Evolutionary conservation across 2,113 vertebrate genomes (phyloP).

Genomic region (Pionites leucogaster): DNA sequence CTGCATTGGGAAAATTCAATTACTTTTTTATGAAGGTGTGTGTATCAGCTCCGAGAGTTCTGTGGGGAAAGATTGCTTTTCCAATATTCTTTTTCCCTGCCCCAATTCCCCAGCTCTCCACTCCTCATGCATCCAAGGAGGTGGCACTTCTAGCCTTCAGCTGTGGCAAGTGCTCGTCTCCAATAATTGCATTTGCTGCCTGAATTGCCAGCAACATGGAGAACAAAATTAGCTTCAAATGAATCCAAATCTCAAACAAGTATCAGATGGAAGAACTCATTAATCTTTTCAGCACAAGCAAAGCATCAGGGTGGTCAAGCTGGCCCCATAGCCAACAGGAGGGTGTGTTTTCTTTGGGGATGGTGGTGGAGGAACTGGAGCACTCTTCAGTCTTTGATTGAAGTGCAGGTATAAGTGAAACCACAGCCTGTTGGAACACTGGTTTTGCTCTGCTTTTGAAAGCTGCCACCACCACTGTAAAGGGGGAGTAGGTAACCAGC

Average conservation of each 20-base stretch:
- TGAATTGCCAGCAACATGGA: slow-evolving; percentile 67
- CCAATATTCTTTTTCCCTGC: slow-evolving; percentile 56
- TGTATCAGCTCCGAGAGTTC: slow-evolving; percentile 61
- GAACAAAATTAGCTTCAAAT: slow-evolving; percentile 78
- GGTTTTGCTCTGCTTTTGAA: not conserved
- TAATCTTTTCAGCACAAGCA: slow-evolving; percentile 27
- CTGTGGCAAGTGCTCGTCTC: slow-evolving; percentile 72
- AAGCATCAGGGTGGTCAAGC: not conserved
- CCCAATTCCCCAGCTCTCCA: slow-evolving; percentile 10
- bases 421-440: not conserved
- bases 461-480: accelerated
- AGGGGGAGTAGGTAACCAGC: not conserved
- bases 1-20: slow-evolving; percentile 79
- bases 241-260: slow-evolving; percentile 66
- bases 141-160: slow-evolving; percentile 74
- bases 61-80: slow-evolving; percentile 70
- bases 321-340: not conserved
- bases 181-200: slow-evolving; percentile 74
- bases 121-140: slow-evolving; percentile 59
- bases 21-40: slow-evolving; percentile 75
- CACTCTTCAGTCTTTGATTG: not conserved
- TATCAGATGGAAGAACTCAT: slow-evolving; percentile 44
- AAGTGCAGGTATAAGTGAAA: accelerated
- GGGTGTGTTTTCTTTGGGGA: not conserved
- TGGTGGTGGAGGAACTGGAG: not conserved